Conservation (phyloP, 2,888 invertebrate species). For the Stomorhina lunata region DNA sequence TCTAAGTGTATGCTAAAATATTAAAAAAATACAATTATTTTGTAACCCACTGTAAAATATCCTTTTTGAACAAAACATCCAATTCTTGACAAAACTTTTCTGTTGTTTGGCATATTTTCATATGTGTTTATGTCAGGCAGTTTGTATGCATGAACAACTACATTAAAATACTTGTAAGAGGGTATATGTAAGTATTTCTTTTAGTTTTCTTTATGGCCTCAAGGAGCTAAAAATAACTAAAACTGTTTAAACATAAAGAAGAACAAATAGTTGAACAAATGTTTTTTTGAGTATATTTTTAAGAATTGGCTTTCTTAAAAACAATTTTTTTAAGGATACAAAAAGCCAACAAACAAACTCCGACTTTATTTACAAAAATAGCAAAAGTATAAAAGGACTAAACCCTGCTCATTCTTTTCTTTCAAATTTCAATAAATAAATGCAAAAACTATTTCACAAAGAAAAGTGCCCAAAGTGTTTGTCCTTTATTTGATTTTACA, state of each 20-base stretch:
- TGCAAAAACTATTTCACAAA: not conserved
- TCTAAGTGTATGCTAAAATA: too few species aligned
- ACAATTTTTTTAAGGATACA: conserved; percentile 9
- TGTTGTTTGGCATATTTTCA: not conserved
- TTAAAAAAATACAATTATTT: too few species aligned
- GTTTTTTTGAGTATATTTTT: not conserved
- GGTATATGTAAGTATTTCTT: not conserved
- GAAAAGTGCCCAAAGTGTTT: conserved; percentile 11
- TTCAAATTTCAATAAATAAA: too few species aligned
- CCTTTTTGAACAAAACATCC: not conserved
- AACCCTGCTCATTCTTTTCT: too few species aligned
- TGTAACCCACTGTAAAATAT: not conserved
- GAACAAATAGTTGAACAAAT: not conserved
- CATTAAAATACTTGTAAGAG: not conserved
- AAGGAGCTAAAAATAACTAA: not conserved
- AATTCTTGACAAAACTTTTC: not conserved
- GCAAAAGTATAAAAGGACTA: too few species aligned
- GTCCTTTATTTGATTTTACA: not conserved
- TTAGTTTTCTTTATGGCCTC: not conserved
- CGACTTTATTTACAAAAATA: too few species aligned
- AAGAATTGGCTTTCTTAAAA: conserved; percentile 28
- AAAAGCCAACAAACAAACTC: conserved; percentile 6
- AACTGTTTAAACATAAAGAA: conserved; percentile 2
- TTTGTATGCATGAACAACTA: not conserved
- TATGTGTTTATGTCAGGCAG: not conserved